phyloP scores from a whole-genome alignment of 2,113 vertebrate species.

The Dermatemys mawii region DNA sequence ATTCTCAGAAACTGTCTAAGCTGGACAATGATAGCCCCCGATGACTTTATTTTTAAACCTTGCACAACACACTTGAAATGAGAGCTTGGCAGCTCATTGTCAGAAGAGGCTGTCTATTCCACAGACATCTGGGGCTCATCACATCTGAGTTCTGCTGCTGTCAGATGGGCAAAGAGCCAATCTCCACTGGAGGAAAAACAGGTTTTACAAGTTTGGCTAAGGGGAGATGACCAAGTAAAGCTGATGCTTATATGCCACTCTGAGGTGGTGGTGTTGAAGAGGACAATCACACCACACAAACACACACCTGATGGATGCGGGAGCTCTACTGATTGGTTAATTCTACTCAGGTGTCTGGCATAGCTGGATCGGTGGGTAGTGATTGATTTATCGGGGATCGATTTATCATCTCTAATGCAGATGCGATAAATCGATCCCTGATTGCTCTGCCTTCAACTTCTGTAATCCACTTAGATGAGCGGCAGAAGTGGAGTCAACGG shows the following conservation, averaged over 20 bases:
- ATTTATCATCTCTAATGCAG: too few relatives aligned
- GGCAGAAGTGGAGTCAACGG: too few relatives aligned
- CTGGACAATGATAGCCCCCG: background rate
- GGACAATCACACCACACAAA: background rate
- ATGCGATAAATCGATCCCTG: too few relatives aligned
- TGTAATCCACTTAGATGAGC: too few relatives aligned
- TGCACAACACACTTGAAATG: fast-evolving
- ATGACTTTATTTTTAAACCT: background rate
- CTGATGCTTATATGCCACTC: background rate
- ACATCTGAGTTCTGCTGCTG: background rate
- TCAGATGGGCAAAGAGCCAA: background rate
- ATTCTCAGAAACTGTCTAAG: background rate
- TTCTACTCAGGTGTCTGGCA: background rate
- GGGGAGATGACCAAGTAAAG: background rate
- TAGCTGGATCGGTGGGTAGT: too few relatives aligned
- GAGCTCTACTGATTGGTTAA: background rate
- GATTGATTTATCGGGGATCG: too few relatives aligned
- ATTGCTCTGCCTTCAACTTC: too few relatives aligned
- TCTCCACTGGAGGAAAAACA: background rate
- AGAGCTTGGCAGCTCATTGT: background rate
- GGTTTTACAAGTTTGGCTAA: background rate
- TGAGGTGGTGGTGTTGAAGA: background rate
- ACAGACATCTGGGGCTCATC: background rate
- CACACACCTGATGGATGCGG: background rate
- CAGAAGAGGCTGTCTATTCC: background rate